Percentiles rank a stretch among this genome's conserved stretches.
Evolutionary conservation across 2,888 invertebrate species (phyloP).

Genomic region (Teinopalpus imperialis): DNA sequence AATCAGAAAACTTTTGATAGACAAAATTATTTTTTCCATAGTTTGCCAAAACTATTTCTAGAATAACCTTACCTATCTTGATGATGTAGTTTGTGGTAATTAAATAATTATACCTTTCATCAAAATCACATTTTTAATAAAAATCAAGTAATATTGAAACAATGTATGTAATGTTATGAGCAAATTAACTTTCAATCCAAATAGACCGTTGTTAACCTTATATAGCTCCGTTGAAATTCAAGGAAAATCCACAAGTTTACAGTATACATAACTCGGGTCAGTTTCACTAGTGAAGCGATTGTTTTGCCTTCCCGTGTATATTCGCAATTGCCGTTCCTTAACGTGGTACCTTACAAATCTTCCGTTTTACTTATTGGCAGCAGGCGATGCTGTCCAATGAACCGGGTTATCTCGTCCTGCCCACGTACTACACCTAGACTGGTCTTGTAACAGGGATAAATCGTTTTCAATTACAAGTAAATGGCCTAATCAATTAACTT

Average conservation of each 20-base stretch:
- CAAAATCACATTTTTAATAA: too few species aligned
- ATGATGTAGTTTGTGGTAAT: too few species aligned
- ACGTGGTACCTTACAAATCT: constrained; percentile 39
- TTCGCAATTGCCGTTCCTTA: constrained; percentile 24
- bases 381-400: constrained; percentile 36
- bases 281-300: constrained; percentile 10
- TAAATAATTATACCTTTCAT: too few species aligned
- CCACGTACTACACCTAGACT: constrained; percentile 31
- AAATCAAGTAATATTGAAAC: too few species aligned
- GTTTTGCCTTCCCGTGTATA: constrained; percentile 22
- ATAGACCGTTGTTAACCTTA: background rate
- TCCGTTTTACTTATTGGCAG: constrained; percentile 47
- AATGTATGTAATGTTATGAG: too few species aligned
- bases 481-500: constrained; percentile 21
- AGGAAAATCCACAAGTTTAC: background rate
- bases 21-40: too few species aligned
- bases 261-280: background rate
- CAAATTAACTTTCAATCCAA: background rate
- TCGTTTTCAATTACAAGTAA: constrained; percentile 31
- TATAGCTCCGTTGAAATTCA: background rate
- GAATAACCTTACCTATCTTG: too few species aligned
- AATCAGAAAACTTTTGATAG: too few species aligned
- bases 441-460: constrained; percentile 33
- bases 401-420: constrained; percentile 41
- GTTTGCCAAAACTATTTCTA: too few species aligned